Conservation (phyloP, 2,797 vertebrate species). For the Echeneis naucrates region DNA sequence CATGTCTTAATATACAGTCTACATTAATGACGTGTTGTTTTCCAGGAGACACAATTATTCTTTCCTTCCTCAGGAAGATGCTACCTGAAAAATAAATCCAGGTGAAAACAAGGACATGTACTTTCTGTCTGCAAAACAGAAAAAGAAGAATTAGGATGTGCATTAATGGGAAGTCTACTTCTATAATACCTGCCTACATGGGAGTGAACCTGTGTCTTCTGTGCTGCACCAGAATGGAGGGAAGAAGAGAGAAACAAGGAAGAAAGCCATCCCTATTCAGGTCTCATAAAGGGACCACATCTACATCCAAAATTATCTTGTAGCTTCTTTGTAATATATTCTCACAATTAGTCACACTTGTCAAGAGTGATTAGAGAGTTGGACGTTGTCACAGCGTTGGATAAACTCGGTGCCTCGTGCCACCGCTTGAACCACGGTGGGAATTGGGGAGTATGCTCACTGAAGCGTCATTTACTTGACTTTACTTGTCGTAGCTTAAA, state of each 20-base stretch:
- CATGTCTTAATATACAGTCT: constrained; percentile 32
- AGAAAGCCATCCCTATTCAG: not conserved
- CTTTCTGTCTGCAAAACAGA: constrained; percentile 22
- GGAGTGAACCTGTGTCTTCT: not conserved
- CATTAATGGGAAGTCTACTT: constrained; percentile 33
- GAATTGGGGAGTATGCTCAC: constrained; percentile 10
- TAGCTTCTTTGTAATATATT: constrained; percentile 24
- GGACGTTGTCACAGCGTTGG: constrained; percentile 32
- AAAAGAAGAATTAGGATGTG: constrained; percentile 18
- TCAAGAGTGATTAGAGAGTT: constrained; percentile 30
- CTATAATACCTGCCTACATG: constrained; percentile 13
- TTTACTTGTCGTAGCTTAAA: constrained; percentile 34
- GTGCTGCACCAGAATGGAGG: not conserved
- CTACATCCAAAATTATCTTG: constrained; percentile 13
- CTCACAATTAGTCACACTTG: constrained; percentile 44
- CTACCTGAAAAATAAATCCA: constrained; percentile 39
- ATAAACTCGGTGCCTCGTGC: constrained; percentile 30
- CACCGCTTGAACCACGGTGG: constrained; percentile 6
- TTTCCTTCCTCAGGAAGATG: constrained; percentile 45
- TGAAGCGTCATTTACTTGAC: constrained; percentile 44
- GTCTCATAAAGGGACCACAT: not conserved
- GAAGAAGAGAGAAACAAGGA: not conserved
- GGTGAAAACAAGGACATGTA: constrained; percentile 22
- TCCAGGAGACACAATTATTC: constrained; percentile 22
- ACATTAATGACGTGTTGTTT: constrained; percentile 48